A percentile compares a stretch with the other conserved stretches of the same genome.
phyloP scores from a whole-genome alignment of 2,797 vertebrate species.

The Coccyzus lansbergi region DNA sequence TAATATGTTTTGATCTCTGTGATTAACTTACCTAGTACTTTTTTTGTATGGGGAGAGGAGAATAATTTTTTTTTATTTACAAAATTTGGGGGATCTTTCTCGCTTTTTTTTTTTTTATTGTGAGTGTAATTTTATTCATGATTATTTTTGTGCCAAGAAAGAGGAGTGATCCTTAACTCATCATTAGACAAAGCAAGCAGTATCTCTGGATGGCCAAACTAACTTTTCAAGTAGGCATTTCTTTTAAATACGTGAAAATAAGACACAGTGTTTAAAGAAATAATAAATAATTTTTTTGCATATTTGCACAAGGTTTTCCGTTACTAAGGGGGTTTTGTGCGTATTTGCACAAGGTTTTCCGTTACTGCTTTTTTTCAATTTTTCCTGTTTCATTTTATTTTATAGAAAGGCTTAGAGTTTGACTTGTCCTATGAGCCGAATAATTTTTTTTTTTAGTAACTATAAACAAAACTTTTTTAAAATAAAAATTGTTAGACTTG shows the following conservation, averaged over 20 bases:
- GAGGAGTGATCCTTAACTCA: conserved; percentile 39
- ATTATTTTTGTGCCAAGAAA: conserved; percentile 12
- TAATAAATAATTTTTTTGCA: neutral
- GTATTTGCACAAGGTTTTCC: neutral
- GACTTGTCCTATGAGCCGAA: neutral
- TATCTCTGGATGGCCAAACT: conserved; percentile 31
- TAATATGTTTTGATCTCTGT: neutral
- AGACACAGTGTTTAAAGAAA: neutral
- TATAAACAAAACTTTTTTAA: neutral
- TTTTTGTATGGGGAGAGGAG: neutral
- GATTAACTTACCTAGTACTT: neutral
- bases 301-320: no score
- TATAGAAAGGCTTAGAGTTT: neutral
- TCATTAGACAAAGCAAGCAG: neutral
- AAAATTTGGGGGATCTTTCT: neutral
- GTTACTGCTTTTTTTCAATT: fast-evolving
- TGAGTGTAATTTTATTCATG: neutral
- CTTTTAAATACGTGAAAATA: neutral
- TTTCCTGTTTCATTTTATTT: neutral
- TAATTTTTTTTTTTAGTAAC: neutral
- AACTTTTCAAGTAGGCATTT: conserved; percentile 50
- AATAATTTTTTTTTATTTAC: neutral
- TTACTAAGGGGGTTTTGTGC: no score
- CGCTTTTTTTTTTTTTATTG: fast-evolving
- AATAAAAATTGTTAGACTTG: neutral